A percentile compares a stretch with the other conserved stretches of the same genome.
Conservation (phyloP, 2,888 invertebrate genomes). For the Phymatocera aterrima region DNA sequence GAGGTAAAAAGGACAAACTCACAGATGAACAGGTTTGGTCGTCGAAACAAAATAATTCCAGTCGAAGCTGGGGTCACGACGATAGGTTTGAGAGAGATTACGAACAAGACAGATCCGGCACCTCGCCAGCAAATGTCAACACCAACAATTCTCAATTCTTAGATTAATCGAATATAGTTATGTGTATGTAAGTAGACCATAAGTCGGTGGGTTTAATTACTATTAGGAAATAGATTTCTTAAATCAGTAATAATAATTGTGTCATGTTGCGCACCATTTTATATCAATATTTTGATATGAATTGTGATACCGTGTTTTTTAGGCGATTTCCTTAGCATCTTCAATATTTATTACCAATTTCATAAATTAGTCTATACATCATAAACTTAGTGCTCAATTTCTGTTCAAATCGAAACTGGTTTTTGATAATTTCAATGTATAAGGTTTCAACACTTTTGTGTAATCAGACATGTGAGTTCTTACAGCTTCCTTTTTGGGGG, state of each 20-base stretch:
- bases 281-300: neutral
- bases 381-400: neutral
- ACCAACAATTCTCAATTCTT: slow-evolving; percentile 14
- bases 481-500: neutral
- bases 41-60: slow-evolving; percentile 54
- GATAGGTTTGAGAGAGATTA: slow-evolving; percentile 40
- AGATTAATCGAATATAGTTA: neutral
- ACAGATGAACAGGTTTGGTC: slow-evolving; percentile 58
- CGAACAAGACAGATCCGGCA: slow-evolving; percentile 18
- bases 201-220: neutral
- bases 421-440: neutral
- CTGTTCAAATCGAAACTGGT: neutral
- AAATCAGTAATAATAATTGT: neutral
- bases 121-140: neutral
- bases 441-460: neutral
- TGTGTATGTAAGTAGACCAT: neutral
- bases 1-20: slow-evolving; percentile 53
- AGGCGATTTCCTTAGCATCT: neutral
- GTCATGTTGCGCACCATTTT: neutral
- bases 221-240: neutral
- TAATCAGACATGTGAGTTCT: neutral
- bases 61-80: slow-evolving; percentile 35
- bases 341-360: neutral
- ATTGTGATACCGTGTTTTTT: neutral
- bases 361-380: neutral